Evolutionary conservation across 2,113 vertebrate genomes (phyloP), one percentile per base, ranked within the genome.

Genomic region (Scalopus aquaticus): DNA sequence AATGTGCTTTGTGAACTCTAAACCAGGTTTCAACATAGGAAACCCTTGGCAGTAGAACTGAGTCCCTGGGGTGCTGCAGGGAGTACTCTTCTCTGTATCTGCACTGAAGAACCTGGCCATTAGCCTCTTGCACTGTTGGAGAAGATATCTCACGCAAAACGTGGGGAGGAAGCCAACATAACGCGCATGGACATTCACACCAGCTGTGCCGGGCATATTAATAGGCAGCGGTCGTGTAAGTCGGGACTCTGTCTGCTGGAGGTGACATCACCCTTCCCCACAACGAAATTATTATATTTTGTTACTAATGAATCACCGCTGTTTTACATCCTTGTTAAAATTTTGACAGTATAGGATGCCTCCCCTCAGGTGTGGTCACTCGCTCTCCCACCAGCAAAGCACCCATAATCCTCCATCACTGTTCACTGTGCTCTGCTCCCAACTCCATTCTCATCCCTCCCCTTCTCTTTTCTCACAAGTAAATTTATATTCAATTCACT

Each of bases 161-260:
- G 28, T 90, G 32, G 26, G 4, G 62, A 9, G 26, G 72, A 70
- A 19, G 24, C 67, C 5, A 3, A 3, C 9, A 12, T 2, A 46
- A 30, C n/a, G 22, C 42, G 10, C 39, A 11, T 46, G 72, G 32
- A 42, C 60, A 22, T 60, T 28, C 26, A 67, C 17, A 20, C 6
- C 1, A 1, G 35, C 19, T 2, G 54, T 70, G 0, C 5, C 64
- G 54, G 46, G 12, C 16, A 0, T 5, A 3, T 24, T 37, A 32
- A 60, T 37, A 5, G 9, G 4, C 19, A 16, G 32, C 54, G 19
- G 91, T 37, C 20, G 6, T 10, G 0, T 90, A 37, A 89, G 60
- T 76, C 16, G 3, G 26, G 51, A 73, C 9, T 70, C 65, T 67
- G 6, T 70, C 65, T 67, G 6, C 56, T 84, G 6, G 20, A 51